Evolutionary conservation across 2,113 vertebrate species (phyloP), one percentile per base, ranked within the genome.

Genomic region (Poeciliopsis turrubarensis): DNA sequence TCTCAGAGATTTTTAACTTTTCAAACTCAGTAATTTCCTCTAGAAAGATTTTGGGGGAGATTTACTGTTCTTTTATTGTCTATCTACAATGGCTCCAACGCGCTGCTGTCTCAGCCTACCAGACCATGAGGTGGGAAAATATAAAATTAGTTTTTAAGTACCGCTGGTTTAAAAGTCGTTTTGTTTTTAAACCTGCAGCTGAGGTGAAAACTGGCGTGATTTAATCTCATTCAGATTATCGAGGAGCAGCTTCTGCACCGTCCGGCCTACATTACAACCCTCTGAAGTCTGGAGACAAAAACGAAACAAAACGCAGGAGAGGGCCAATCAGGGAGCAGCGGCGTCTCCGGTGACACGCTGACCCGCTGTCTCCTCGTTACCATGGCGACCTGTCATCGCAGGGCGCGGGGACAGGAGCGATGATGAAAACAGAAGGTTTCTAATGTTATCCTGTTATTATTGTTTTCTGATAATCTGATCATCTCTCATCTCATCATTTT

Each of bases 281-380:
- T 68, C 71, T 70, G 25, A 70, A 80, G 72, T 73, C 73, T 68
- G 72, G 51, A 30, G 5, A 29, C 19, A 57, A 62, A 37, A 54
- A 25, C 25, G 51, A 57, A 57, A 57, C 51, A 57, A 57, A 25
- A 57, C 51, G 17, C 25, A 34, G 51, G 68, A 30, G 78, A 17
- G 66, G 81, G 79, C 91, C 87, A 93, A 92, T 92, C 85, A 87
- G 84, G 68, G 78, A 70, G 73, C 66, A 75, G 60, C 15, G 57
- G 68, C 79, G 82, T 92, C 93, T 80, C 89, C 39, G 29, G 90
- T 87, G 93, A 89, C 91, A 90, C 3, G 76, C 73, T 93, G 92
- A 93, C 89, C 91, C 44, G 93, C 87, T 89, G 90, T 83, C 83
- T 89, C 82, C 44, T 5, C 67, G 90, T 93, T 85, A 78, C 92